Evolutionary conservation across 2,113 vertebrate species (phyloP), one percentile per base, ranked within the genome.

Genomic region (Acrocephalus arundinaceus): DNA sequence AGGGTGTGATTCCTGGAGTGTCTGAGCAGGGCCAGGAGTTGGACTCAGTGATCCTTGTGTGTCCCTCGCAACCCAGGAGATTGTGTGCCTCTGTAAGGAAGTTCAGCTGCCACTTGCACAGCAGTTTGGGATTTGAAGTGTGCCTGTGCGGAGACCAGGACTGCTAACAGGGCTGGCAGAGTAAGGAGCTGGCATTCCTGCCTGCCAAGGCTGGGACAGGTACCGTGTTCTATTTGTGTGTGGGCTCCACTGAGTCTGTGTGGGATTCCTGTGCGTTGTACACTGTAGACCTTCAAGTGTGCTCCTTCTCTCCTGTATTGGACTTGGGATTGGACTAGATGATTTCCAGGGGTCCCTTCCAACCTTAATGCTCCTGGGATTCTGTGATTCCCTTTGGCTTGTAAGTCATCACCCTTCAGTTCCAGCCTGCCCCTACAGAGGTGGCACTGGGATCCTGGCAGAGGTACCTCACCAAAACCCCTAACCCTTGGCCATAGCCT

Each of bases 151-250:
- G 49, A 45, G 35, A 17, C 1, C 12, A 61, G 55, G 78, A 17
- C 33, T 52, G 30, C 33, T 12, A 13, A 43, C 18, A 41, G 55
- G 35, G 5, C 65, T 51, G 71, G 43, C 19, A 57, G 49, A 63
- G 59, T 52, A 37, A 48, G n/a, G 30, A 9, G 8, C 5, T 19
- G 39, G 3, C 27, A 5, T 22, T 76, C 31, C 66, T 92, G 48
- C 25, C 81, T 5, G 2, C 30, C 2, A 2, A 22, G 62, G 35
- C 9, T 49, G 33, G 24, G 23, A 17, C 33, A 35, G 7, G 31
- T 25, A 1, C 3, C 0, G 0, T 21, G 39, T 33, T 49, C 28
- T 21, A 4, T 73, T 43, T 43, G 28, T 43, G n/a, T 15, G 30
- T 14, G 48, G n/a, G 45, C 37, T 74, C 25, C 4, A 1, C 41